Percentiles rank a stretch among this genome's conserved stretches.
phyloP scores from a whole-genome alignment of 2,888 invertebrate genomes.

The Lordiphosa fenestrarum region DNA sequence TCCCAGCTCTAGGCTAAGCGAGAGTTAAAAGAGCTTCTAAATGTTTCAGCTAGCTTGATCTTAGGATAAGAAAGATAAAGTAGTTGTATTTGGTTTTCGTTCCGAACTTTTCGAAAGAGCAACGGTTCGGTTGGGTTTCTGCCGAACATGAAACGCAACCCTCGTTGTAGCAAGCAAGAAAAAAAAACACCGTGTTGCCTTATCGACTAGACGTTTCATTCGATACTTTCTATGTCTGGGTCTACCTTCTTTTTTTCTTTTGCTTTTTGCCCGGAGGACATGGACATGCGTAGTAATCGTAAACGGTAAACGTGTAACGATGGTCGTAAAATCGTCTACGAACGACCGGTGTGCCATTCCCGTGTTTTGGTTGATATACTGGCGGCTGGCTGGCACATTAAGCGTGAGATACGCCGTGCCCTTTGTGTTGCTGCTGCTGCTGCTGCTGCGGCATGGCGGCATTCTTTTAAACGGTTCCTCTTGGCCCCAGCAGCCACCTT shows the following conservation, averaged over 20 bases:
- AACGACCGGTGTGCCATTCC: background rate
- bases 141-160: no score
- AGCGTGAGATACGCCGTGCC: conserved; percentile 9
- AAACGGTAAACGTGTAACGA: conserved; percentile 28
- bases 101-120: no score
- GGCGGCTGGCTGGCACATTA: background rate
- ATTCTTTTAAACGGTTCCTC: background rate
- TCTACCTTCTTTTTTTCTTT: background rate
- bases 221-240: background rate
- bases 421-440: conserved; percentile 6
- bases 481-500: conserved; percentile 29
- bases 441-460: background rate
- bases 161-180: no score
- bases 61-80: no score
- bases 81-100: no score
- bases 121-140: no score
- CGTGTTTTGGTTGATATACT: no score
- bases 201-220: conserved; percentile 38
- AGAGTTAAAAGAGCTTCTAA: no score
- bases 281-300: conserved; percentile 22
- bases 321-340: conserved; percentile 1
- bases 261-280: conserved; percentile 3
- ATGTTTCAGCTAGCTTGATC: no score
- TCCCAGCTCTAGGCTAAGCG: no score
- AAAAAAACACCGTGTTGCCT: no score